A percentile compares a stretch with the other conserved stretches of the same genome.
Evolutionary conservation across 2,113 vertebrate species (phyloP).

Genomic region (Empidonax alnorum): DNA sequence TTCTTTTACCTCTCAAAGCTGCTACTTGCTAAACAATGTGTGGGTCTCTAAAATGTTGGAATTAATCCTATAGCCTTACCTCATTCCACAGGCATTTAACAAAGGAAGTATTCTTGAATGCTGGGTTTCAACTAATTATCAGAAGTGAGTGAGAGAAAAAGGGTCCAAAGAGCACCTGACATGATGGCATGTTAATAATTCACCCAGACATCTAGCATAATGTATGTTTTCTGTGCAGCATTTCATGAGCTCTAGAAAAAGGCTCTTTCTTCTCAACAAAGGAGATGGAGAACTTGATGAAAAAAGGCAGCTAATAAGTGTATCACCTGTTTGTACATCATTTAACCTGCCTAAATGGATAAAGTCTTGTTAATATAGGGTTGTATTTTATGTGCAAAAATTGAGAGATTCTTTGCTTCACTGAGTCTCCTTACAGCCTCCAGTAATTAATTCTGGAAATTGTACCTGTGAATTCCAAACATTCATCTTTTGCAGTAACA

Average conservation of each 20-base stretch:
- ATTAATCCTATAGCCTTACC: constrained; percentile 56
- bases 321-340: neutral
- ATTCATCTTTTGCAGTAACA: neutral
- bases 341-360: neutral
- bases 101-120: constrained; percentile 69
- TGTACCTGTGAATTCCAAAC: neutral
- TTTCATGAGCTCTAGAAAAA: neutral
- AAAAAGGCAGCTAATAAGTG: neutral
- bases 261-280: neutral
- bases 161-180: constrained; percentile 57
- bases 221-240: neutral
- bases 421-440: neutral
- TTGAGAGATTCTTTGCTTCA: neutral
- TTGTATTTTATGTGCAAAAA: neutral
- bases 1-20: neutral
- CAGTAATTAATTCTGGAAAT: neutral
- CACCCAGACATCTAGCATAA: constrained; percentile 6
- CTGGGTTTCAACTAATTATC: constrained; percentile 61
- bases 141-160: constrained; percentile 12
- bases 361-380: neutral
- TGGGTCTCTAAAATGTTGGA: constrained; percentile 7
- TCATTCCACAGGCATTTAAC: constrained; percentile 70
- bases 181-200: constrained; percentile 59
- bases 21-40: neutral
- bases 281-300: neutral